Base-by-base conservation (phyloP, 2,113 vertebrate species). In the Actinemys pallida region DNA sequence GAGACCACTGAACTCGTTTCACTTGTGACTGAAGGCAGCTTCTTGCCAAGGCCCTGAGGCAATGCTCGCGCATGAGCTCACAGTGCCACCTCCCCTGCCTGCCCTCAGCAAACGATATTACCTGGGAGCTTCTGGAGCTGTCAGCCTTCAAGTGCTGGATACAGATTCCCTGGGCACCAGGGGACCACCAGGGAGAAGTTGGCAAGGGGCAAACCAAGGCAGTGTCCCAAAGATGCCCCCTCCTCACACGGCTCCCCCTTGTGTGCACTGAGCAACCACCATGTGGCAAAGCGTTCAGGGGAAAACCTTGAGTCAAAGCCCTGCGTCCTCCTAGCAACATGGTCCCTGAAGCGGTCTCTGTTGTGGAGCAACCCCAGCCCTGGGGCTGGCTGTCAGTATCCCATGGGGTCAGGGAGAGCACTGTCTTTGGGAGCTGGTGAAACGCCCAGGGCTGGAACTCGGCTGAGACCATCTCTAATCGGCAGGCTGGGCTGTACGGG, bases 361-460 rank as follows among this genome's bases (percentile, higher is more conserved):
- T 35, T 8, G 80, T 6, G 35, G 65, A 76, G 53, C 53, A 54
- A 65, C n/a, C 10, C 50, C 16, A n/a, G 69, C 82, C 12, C 39
- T n/a, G 31, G 29, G 45, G 3, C 56, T 49, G 54, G 2, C 83
- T 81, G 14, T 39, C 85, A 3, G 2, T 0, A 1, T 81, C 25
- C 69, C n/a, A 19, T n/a, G 69, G 72, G 22, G 39, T 45, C 22
- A 6, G 19, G 22, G 39, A 76, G 72, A 45, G 10, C 20, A 2
- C 72, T 45, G 52, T 14, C 1, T 5, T 14, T 88, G 69, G 45
- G 75, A 39, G 57, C 65, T 72, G 56, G 65, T 72, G 84, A 39
- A 75, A 12, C 0, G 0, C 6, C 1, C 0, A 42, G 52, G 20
- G 22, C 62, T 84, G 54, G 50, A 25, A 16, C 29, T 6, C 9